Percentiles rank a stretch among this genome's conserved stretches.
These are phyloP conservation scores for Microdon myrmicae DNA, from an alignment of 2,888 invertebrate genomes.

Conservation along the genomic window DNA sequence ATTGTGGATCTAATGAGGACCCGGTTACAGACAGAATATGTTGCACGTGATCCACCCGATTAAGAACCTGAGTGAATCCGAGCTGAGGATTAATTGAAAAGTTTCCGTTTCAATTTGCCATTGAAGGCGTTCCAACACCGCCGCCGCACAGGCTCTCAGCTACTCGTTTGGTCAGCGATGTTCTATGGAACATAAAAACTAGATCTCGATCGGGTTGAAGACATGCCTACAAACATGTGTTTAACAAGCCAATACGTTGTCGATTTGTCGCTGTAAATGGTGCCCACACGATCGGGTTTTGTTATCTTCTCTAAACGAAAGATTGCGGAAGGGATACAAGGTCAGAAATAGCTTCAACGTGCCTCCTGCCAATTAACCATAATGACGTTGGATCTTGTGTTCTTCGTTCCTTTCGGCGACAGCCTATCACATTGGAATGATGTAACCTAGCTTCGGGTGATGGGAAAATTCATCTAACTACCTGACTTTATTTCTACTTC, in stretches of 20 bases:
- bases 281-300: slow-evolving; percentile 12
- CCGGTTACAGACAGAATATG: slow-evolving; percentile 11
- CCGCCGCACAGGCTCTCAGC: slow-evolving; percentile 15
- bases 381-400: slow-evolving; percentile 28
- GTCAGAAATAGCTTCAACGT: slow-evolving; percentile 17
- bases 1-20: slow-evolving; percentile 39
- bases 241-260: slow-evolving; percentile 38
- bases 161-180: neutral
- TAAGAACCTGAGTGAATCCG: slow-evolving; percentile 16
- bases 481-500: too few relatives aligned
- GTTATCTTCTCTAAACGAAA: slow-evolving; percentile 9
- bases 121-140: slow-evolving; percentile 25
- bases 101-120: slow-evolving; percentile 48
- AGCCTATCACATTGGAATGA: slow-evolving; percentile 18
- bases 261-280: slow-evolving; percentile 36
- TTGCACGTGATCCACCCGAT: slow-evolving; percentile 25
- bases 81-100: slow-evolving; percentile 23
- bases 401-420: slow-evolving; percentile 7
- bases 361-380: slow-evolving; percentile 32
- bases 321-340: slow-evolving; percentile 29
- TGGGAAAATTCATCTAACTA: neutral
- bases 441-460: slow-evolving; percentile 11
- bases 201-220: slow-evolving; percentile 3
- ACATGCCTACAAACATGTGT: slow-evolving; percentile 4
- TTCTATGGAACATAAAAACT: slow-evolving; percentile 22